These are phyloP conservation scores for Octopus sinensis DNA, from an alignment of 1,140 invertebrate species.

Conservation along the genomic window DNA sequence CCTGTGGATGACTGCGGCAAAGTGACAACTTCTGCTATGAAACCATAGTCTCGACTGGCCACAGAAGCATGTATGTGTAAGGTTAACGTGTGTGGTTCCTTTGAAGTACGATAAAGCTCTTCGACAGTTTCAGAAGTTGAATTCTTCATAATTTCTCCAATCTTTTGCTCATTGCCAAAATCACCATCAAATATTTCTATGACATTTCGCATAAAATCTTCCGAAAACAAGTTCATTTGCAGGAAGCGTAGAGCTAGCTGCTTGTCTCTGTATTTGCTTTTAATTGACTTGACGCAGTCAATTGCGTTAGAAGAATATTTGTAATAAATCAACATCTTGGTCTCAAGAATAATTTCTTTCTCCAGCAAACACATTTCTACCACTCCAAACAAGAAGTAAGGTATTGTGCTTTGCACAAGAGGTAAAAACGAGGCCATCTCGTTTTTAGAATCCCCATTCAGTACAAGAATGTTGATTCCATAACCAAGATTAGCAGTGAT, in stretches of 20 bases:
- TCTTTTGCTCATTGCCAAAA: slow-evolving; percentile 74
- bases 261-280: slow-evolving; percentile 29
- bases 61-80: slow-evolving; percentile 91
- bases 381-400: slow-evolving; percentile 91
- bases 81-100: slow-evolving; percentile 63
- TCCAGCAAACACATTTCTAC: slow-evolving; percentile 93
- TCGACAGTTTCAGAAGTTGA: slow-evolving; percentile 29
- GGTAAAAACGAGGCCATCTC: slow-evolving; percentile 71
- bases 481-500: slow-evolving; percentile 82
- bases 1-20: slow-evolving; percentile 64
- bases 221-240: slow-evolving; percentile 91
- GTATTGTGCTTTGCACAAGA: slow-evolving; percentile 69
- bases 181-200: slow-evolving; percentile 88
- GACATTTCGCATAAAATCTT: slow-evolving; percentile 79
- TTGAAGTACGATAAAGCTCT: slow-evolving; percentile 31
- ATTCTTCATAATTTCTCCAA: slow-evolving; percentile 39
- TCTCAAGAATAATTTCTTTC: slow-evolving; percentile 85
- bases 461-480: slow-evolving; percentile 81
- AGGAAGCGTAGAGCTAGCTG: slow-evolving; percentile 64
- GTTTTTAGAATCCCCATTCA: slow-evolving; percentile 89
- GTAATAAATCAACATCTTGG: slow-evolving; percentile 89
- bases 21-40: slow-evolving; percentile 94
- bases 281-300: slow-evolving; percentile 96
- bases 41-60: slow-evolving; percentile 87
- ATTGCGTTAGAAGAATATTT: slow-evolving; percentile 95